These are phyloP conservation scores for Bombus consobrinus DNA, from an alignment of 1,140 invertebrate genomes.

Conservation along the genomic window DNA sequence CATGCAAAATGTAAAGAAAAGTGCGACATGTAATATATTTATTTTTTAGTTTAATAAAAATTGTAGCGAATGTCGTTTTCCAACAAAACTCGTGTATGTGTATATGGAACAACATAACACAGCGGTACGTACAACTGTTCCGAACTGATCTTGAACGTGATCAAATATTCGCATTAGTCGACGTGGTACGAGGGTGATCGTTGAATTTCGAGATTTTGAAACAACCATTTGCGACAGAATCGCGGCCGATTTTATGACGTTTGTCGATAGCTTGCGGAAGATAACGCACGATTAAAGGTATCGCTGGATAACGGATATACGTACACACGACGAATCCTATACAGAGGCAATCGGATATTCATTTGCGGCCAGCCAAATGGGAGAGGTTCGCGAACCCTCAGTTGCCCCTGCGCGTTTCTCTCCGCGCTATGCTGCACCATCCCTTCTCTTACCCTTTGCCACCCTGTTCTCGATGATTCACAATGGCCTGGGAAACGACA, in stretches of 20 bases:
- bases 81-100: neutral
- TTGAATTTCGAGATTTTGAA: conserved; percentile 59
- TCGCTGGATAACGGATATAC: conserved; percentile 54
- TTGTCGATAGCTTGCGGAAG: conserved; percentile 57
- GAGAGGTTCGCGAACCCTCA: neutral
- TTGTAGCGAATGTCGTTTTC: neutral
- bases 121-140: neutral
- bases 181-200: neutral
- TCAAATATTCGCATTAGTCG: neutral
- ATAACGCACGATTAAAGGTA: conserved; percentile 66
- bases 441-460: neutral
- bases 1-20: too few species aligned
- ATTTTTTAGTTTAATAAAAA: too few species aligned
- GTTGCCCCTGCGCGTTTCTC: neutral
- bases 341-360: conserved; percentile 63
- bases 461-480: neutral
- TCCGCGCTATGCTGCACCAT: neutral
- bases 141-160: neutral
- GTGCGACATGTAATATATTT: too few species aligned
- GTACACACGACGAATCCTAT: conserved; percentile 37
- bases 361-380: conserved; percentile 53
- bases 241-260: conserved; percentile 63
- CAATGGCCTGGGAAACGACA: too few species aligned
- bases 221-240: conserved; percentile 52
- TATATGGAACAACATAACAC: neutral